Percentiles rank a stretch among this genome's conserved stretches.
phyloP scores from a whole-genome alignment of 2,888 invertebrate genomes.

The Buathra laborator region DNA sequence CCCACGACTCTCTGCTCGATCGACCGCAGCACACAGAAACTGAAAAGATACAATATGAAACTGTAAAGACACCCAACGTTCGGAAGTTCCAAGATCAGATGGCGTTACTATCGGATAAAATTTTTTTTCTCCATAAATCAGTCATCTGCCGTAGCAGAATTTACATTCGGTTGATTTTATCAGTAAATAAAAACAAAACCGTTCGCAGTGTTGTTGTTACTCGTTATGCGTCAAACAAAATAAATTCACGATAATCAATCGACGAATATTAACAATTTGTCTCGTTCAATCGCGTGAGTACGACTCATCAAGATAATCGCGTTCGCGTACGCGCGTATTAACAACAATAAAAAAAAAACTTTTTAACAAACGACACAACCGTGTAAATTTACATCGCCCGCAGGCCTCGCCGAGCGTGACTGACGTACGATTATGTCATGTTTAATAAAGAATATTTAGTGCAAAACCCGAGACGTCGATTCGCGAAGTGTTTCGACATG shows the following conservation, averaged over 20 bases:
- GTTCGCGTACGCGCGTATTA: background rate
- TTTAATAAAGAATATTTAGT: background rate
- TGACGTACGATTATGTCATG: background rate
- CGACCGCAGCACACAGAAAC: background rate
- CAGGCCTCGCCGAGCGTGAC: background rate
- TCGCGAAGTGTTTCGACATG: conserved; percentile 6
- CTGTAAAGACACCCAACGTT: background rate
- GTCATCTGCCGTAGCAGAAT: conserved; percentile 19
- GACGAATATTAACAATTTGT: background rate
- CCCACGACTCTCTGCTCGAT: background rate
- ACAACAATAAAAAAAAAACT: background rate
- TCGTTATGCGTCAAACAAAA: background rate
- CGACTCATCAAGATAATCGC: background rate
- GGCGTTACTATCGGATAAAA: background rate
- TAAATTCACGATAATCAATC: background rate
- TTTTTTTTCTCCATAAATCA: conserved; percentile 22
- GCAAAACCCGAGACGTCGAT: background rate
- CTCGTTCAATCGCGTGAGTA: background rate
- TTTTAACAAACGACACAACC: background rate
- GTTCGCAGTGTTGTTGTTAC: background rate
- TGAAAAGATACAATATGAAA: background rate
- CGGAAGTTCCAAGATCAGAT: background rate
- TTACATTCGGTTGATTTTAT: conserved; percentile 16
- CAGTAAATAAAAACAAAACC: background rate
- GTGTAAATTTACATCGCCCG: background rate